phyloP scores from a whole-genome alignment of 2,888 invertebrate species.

The Agonopterix arenella region DNA sequence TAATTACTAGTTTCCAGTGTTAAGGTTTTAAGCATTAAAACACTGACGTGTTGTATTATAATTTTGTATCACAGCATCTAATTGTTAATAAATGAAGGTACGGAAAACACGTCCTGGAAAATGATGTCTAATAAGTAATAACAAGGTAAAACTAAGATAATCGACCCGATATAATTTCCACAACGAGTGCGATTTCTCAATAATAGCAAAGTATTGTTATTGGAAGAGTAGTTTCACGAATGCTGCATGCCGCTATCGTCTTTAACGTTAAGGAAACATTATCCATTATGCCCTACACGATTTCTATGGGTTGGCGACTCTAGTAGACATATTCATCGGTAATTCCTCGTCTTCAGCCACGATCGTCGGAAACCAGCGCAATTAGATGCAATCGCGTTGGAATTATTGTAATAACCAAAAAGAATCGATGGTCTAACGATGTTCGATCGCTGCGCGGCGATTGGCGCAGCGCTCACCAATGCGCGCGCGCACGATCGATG shows the following conservation, averaged over 20 bases:
- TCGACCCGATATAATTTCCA: conserved; percentile 43
- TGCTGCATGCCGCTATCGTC: conserved; percentile 1
- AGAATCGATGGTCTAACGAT: conserved; percentile 66
- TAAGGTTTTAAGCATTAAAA: conserved; percentile 1
- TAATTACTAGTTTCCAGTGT: conserved; percentile 8
- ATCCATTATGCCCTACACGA: conserved; percentile 6
- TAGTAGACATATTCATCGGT: conserved; percentile 45
- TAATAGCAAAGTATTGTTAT: conserved; percentile 34
- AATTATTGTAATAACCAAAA: conserved; percentile 76
- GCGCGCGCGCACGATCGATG: conserved; percentile 55
- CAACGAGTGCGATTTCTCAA: conserved; percentile 45
- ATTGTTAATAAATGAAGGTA: conserved; percentile 17
- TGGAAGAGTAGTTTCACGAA: conserved; percentile 21
- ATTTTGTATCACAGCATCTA: too few species aligned
- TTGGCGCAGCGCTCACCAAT: conserved; percentile 67
- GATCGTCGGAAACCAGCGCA: conserved; percentile 64
- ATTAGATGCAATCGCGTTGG: conserved; percentile 70
- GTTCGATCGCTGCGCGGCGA: conserved; percentile 47
- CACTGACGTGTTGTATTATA: background rate
- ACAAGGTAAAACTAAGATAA: conserved; percentile 38
- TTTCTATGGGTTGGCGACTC: conserved; percentile 6
- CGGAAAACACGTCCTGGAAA: conserved; percentile 53
- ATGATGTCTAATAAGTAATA: conserved; percentile 46
- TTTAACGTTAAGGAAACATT: conserved; percentile 3
- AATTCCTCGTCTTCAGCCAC: conserved; percentile 50